Conservation (phyloP, 2,797 vertebrate species). For the Pristis pectinata region DNA sequence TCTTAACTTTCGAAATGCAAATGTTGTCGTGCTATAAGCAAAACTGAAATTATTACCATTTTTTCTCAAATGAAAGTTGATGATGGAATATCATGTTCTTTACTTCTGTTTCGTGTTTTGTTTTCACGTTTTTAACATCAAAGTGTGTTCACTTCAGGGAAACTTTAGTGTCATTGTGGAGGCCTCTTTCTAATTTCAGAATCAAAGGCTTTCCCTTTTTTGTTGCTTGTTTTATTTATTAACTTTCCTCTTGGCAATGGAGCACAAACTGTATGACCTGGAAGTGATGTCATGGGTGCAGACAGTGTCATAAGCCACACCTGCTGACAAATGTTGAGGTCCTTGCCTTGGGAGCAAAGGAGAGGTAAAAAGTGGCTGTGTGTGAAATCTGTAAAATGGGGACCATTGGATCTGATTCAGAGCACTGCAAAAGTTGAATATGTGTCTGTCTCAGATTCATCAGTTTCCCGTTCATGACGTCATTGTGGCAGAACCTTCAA, state of each 20-base stretch:
- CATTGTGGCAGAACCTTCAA: slow-evolving; percentile 26
- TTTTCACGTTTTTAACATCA: background rate
- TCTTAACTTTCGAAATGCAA: slow-evolving; percentile 5
- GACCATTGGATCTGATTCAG: background rate
- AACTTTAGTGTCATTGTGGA: background rate
- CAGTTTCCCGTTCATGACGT: background rate
- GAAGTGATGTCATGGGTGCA: slow-evolving; percentile 8
- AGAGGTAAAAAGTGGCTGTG: background rate
- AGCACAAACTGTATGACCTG: slow-evolving; percentile 1
- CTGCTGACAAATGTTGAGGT: slow-evolving; percentile 18
- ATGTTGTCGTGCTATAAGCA: background rate
- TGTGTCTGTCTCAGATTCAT: slow-evolving; percentile 8
- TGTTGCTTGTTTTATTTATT: background rate
- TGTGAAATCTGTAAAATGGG: slow-evolving; percentile 4
- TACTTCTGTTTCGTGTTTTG: background rate
- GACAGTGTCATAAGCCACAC: background rate
- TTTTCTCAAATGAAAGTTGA: background rate
- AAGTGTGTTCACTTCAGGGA: background rate
- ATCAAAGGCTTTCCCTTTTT: background rate
- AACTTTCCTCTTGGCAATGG: background rate
- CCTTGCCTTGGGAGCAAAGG: background rate
- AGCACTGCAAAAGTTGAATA: slow-evolving; percentile 5
- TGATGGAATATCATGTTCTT: background rate
- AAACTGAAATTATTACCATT: background rate
- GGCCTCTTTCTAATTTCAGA: background rate